Base-by-base conservation (phyloP, 2,113 vertebrate species). In the Pseudopodoces humilis region DNA sequence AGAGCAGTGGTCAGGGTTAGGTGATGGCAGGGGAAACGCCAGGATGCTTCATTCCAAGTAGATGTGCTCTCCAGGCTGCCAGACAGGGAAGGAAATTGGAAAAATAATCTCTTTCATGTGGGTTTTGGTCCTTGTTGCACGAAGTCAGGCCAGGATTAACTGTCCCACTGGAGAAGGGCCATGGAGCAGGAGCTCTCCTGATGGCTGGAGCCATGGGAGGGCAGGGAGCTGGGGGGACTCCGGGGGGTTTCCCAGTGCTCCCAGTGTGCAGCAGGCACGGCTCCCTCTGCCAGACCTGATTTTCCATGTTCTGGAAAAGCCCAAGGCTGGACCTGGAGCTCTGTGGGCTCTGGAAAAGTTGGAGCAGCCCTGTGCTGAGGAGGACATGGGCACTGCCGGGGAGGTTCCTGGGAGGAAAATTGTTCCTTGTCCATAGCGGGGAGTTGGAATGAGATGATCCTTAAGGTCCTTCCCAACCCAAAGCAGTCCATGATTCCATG, bases 61-160 rank as follows among this genome's bases (percentile, higher is more conserved):
- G 53, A 58, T 80, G n/a, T 27, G 74, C 59, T 95, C 82, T 85
- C 81, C 20, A 24, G 84, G 78, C 84, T 83, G 31, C 39, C 84
- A 95, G 84, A 89, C 9, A 6, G 49, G 49, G 70, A 69, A 92
- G 78, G 55, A 93, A 90, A 80, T 72, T 69, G 47, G 71, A 58
- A 94, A 94, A 85, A 71, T 6, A 33, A 28, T 28, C 56, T 87
- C 58, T 94, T 95, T 92, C 63, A 62, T 90, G 93, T 89, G 94
- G 91, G 67, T 87, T 97, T 92, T 77, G 67, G 50, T 90, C 67
- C 75, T 77, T 18, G 41, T 13, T 87, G 77, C 0, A 8, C 50
- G 83, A 76, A 90, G 24, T 59, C 33, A 19, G 84, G 62, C 37
- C 80, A 39, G 91, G 90, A 94, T 96, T 94, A 83, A 53, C 37